Conservation (phyloP, 1,140 invertebrate genomes). For the Rhagoletis zephyria region DNA sequence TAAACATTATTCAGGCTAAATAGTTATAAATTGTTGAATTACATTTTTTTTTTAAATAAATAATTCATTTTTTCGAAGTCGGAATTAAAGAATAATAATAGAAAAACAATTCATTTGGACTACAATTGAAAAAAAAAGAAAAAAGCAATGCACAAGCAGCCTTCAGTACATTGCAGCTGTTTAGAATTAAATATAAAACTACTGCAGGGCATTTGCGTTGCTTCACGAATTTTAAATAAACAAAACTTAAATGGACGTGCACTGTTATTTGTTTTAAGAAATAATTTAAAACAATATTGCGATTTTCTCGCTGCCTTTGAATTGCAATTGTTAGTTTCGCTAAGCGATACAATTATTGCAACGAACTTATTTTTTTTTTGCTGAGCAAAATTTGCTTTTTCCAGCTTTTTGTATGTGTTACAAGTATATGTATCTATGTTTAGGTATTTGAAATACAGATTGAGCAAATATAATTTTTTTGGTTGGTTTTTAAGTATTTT, state of each 20-base stretch:
- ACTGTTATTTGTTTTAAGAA: background rate
- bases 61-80: background rate
- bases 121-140: background rate
- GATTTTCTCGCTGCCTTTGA: background rate
- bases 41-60: background rate
- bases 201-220: background rate
- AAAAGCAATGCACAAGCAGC: background rate
- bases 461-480: constrained; percentile 31
- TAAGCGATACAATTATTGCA: constrained; percentile 47
- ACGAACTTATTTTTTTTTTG: constrained; percentile 21
- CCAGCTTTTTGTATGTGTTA: constrained; percentile 31
- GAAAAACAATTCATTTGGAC: background rate
- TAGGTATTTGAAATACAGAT: constrained; percentile 5
- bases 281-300: constrained; percentile 1
- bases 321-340: constrained; percentile 20
- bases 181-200: background rate
- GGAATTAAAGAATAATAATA: background rate
- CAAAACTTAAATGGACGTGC: constrained; percentile 19
- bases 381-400: constrained; percentile 42
- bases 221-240: background rate
- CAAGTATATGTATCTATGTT: constrained; percentile 8
- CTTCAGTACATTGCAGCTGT: background rate
- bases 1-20: background rate
- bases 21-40: background rate
- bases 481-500: background rate